A percentile compares a stretch with the other conserved stretches of the same genome.
These are phyloP conservation scores for Ridgeia piscesae DNA, from an alignment of 1,140 invertebrate genomes.

Conservation along the genomic window DNA sequence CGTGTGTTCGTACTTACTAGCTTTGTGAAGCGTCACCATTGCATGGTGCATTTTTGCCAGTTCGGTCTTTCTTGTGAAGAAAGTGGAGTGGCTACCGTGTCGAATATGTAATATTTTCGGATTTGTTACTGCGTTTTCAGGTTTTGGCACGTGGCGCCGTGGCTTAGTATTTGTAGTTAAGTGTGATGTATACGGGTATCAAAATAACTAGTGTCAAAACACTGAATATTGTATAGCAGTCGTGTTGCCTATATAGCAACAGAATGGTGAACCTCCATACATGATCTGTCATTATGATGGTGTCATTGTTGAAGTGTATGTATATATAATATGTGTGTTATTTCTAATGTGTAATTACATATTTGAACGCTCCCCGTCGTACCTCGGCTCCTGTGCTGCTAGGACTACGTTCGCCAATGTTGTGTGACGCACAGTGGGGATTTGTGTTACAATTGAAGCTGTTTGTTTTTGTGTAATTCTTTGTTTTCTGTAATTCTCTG, in stretches of 20 bases:
- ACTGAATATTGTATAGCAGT: constrained; percentile 1
- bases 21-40: not conserved
- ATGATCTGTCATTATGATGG: not conserved
- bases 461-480: not conserved
- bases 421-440: not conserved
- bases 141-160: not conserved
- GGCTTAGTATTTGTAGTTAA: constrained; percentile 1
- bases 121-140: constrained; percentile 1
- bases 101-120: not conserved
- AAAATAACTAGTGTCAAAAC: constrained; percentile 1
- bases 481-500: not conserved
- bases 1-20: not conserved
- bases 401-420: not conserved
- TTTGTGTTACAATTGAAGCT: not conserved
- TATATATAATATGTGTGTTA: not conserved
- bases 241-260: not conserved
- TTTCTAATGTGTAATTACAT: not conserved
- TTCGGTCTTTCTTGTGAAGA: not conserved
- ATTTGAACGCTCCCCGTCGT: not conserved
- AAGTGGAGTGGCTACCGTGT: not conserved
- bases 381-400: not conserved
- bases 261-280: not conserved
- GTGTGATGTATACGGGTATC: constrained; percentile 4
- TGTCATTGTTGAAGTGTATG: not conserved
- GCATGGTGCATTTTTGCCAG: not conserved